A percentile compares a stretch with the other conserved stretches of the same genome.
Evolutionary conservation across 1,140 invertebrate species (phyloP).

Genomic region (Diachasmimorpha longicaudata): DNA sequence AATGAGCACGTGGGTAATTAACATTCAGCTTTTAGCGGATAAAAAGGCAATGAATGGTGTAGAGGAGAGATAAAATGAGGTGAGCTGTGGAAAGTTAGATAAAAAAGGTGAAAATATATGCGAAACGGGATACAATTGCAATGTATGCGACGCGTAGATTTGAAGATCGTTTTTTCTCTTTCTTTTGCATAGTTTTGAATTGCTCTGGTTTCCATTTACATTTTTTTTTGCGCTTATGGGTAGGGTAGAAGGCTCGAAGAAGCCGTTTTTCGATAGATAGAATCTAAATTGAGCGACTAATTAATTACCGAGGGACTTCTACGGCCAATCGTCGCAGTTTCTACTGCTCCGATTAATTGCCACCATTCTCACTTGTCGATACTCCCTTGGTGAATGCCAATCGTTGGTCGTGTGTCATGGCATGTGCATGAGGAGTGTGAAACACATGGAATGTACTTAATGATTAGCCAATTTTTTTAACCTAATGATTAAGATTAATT

Average conservation of each 20-base stretch:
- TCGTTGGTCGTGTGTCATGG: not conserved
- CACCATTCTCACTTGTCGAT: conserved; percentile 17
- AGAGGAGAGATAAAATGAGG: conserved; percentile 9
- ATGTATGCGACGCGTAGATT: not conserved
- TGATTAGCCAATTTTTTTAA: not conserved
- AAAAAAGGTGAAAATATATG: conserved; percentile 5
- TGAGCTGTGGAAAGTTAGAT: conserved; percentile 8
- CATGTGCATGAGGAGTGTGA: not conserved
- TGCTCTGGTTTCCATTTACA: too few relatives aligned
- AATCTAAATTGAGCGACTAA: conserved; percentile 49
- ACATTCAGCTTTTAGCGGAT: conserved; percentile 29
- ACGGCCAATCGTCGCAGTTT: conserved; percentile 23
- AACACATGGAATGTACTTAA: conserved; percentile 1
- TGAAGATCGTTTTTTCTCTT: not conserved
- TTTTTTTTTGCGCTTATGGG: not conserved
- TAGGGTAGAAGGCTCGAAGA: not conserved
- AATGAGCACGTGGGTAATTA: conserved; percentile 39
- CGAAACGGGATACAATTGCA: not conserved
- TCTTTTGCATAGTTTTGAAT: too few relatives aligned
- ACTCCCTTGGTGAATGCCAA: not conserved
- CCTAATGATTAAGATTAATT: too few relatives aligned
- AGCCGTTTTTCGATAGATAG: conserved; percentile 32
- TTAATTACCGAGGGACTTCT: conserved; percentile 37
- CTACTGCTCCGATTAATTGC: conserved; percentile 39
- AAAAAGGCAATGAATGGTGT: not conserved